Conservation (phyloP, 2,888 invertebrate genomes). For the Ormia ochracea region DNA sequence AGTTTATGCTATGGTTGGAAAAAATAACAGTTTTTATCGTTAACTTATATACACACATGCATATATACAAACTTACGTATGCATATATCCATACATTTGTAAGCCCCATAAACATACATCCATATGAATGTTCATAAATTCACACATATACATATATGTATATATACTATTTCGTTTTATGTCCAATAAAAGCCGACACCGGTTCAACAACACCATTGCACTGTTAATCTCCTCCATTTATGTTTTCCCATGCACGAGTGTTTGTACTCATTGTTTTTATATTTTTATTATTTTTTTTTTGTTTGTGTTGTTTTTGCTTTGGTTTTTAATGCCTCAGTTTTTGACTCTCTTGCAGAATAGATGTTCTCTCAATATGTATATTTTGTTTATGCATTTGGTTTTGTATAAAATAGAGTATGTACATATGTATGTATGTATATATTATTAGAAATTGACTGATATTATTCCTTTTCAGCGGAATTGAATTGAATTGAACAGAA, state of each 20-base stretch:
- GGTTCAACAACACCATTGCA: constrained; percentile 65
- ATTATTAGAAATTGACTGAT: constrained; percentile 24
- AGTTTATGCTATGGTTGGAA: too few relatives aligned
- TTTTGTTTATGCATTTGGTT: constrained; percentile 2
- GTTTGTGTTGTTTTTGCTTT: too few relatives aligned
- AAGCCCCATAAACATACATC: too few relatives aligned
- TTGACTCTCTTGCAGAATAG: neutral
- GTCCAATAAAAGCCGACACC: constrained; percentile 61
- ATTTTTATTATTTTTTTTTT: constrained; percentile 8
- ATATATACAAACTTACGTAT: too few relatives aligned
- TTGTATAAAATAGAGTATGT: constrained; percentile 25
- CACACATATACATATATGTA: neutral
- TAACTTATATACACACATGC: too few relatives aligned
- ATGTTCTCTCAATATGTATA: neutral
- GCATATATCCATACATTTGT: neutral
- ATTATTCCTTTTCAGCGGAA: constrained; percentile 19
- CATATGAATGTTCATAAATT: too few relatives aligned
- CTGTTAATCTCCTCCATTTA: constrained; percentile 44
- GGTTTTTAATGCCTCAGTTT: neutral
- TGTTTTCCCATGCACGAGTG: constrained; percentile 31
- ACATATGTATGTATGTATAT: too few relatives aligned
- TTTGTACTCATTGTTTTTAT: constrained; percentile 29
- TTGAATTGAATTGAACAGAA: constrained; percentile 7
- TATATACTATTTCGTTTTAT: constrained; percentile 43
- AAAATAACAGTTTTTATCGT: too few relatives aligned